phyloP scores from a whole-genome alignment of 2,888 invertebrate species.

The Podotricha telesiphe region DNA sequence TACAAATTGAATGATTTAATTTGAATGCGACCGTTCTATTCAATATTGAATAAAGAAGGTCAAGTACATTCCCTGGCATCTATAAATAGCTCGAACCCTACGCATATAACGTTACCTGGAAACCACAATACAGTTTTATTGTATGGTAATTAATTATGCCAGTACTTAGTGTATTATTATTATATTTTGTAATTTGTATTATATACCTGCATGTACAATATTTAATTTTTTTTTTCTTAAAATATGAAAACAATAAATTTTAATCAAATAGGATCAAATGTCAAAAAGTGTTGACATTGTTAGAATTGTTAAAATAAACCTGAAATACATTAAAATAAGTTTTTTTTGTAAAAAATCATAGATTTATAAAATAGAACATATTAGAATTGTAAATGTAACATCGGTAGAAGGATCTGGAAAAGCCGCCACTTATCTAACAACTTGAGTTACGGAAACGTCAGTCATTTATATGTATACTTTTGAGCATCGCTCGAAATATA shows the following conservation, averaged over 20 bases:
- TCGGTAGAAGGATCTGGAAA: conserved; percentile 21
- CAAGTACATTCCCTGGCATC: conserved; percentile 29
- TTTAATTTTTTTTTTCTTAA: too few species aligned
- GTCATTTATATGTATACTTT: conserved; percentile 37
- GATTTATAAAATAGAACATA: conserved; percentile 22
- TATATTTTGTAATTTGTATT: too few species aligned
- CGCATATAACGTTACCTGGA: conserved; percentile 18
- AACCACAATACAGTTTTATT: conserved; percentile 5
- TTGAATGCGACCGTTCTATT: conserved; percentile 4
- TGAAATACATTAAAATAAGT: not conserved
- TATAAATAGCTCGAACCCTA: conserved; percentile 27
- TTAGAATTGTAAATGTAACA: not conserved
- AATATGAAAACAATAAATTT: too few species aligned
- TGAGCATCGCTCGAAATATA: conserved; percentile 37
- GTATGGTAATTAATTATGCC: not conserved
- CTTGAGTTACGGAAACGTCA: conserved; percentile 36
- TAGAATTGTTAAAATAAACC: too few species aligned
- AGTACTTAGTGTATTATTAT: not conserved
- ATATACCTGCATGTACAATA: too few species aligned
- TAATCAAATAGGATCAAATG: too few species aligned
- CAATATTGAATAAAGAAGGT: conserved; percentile 31
- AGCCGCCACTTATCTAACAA: conserved; percentile 37
- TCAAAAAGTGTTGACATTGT: too few species aligned
- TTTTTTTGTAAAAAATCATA: not conserved
- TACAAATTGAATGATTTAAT: not conserved